Base-by-base conservation (phyloP, 1,140 invertebrate genomes). In the Pseudomyrmex flavicornis region DNA sequence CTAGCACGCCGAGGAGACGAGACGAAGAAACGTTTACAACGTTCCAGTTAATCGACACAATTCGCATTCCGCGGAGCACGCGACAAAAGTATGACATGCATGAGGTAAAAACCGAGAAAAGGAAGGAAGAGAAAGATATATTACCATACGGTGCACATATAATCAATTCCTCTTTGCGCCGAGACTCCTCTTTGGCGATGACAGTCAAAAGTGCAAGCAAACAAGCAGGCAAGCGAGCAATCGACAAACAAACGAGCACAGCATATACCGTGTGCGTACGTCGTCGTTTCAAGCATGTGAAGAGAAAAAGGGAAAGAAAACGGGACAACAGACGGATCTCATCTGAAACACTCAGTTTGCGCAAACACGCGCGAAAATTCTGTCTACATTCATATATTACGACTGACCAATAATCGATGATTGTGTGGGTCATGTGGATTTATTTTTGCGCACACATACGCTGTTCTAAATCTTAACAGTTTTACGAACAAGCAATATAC, bases 161-260 rank as follows among this genome's bases (percentile, higher is more conserved):
- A 75, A 62, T n/a, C 65, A 52, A 26, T 52, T 13, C 62, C 35
- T 52, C 44, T 58, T 35, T 35, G 5, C 4, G 4, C 4, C 7
- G 35, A 35, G 5, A 35, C 35, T 8, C 2, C 10, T 17, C 4
- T 54, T 15, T 7, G 5, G 50, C 62, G 54, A 72, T 80, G 76
- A 80, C 76, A 80, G 76, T 22, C 66, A 80, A 80, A 80, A 59
- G 44, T 44, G 35, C 76, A 59, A 70, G 59, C 44, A 80, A 79
- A 66, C 76, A 80, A 79, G 5, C 61, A 65, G 20, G 58, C 58
- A 20, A 59, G 15, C 62, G 35, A 72, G 10, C 54, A 20, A 72
- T n/a, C 22, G 35, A 35, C 35, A 59, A 80, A 80, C 66, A 80
- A 80, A n/a, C 66, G 54, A 72, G 44, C 54, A 35, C 35, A 59